Evolutionary conservation across 2,113 vertebrate species (phyloP).

Genomic region (Cryptoleucopteryx plumbea): DNA sequence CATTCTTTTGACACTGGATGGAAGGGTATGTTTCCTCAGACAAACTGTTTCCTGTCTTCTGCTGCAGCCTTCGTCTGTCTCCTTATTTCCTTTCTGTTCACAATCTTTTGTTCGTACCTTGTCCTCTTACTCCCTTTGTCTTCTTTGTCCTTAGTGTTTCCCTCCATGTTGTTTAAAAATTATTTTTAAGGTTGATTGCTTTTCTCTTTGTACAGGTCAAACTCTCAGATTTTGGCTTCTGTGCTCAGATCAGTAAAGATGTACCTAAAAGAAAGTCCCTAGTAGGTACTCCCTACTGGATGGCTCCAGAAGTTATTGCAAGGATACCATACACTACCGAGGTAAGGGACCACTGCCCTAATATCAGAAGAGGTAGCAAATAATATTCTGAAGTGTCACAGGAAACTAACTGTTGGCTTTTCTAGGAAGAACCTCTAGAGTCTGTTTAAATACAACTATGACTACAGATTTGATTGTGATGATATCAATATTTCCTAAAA

Average conservation of each 20-base stretch:
- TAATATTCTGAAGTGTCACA: background rate
- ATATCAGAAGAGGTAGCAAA: background rate
- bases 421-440: background rate
- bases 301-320: slow-evolving; percentile 98
- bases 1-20: slow-evolving; percentile 92
- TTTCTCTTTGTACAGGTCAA: slow-evolving; percentile 81
- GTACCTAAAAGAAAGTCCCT: slow-evolving; percentile 96
- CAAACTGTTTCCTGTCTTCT: background rate
- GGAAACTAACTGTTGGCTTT: background rate
- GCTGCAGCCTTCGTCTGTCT: background rate
- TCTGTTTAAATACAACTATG: background rate
- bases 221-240: slow-evolving; percentile 98
- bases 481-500: background rate
- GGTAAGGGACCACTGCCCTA: slow-evolving; percentile 62
- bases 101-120: background rate
- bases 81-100: background rate
- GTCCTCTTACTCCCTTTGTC: background rate
- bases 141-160: background rate
- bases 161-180: background rate
- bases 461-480: background rate
- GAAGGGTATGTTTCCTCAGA: slow-evolving; percentile 77
- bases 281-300: slow-evolving; percentile 98
- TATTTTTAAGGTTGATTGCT: background rate
- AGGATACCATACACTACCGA: slow-evolving; percentile 93
- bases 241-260: slow-evolving; percentile 98